Conservation (phyloP, 2,888 invertebrate species). For the Muscina levida region DNA sequence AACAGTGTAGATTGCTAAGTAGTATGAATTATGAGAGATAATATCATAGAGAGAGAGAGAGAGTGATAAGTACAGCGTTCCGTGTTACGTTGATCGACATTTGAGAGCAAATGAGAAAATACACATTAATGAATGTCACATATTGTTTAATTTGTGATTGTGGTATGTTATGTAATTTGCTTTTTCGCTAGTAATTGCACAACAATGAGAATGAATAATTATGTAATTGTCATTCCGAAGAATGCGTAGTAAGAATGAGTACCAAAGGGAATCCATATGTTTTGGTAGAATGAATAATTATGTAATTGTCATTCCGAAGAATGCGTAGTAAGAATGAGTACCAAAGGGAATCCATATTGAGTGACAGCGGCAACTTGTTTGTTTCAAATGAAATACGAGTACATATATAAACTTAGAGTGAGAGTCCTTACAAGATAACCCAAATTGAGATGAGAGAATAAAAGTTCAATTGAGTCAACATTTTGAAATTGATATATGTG, state of each 20-base stretch:
- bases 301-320: not conserved
- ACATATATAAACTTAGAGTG: too few species aligned
- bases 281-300: not conserved
- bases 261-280: conserved; percentile 26
- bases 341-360: not conserved
- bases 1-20: too few species aligned
- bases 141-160: not conserved
- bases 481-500: too few species aligned
- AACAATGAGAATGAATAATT: not conserved
- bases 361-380: too few species aligned
- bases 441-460: too few species aligned
- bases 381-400: not conserved
- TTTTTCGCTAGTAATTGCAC: too few species aligned
- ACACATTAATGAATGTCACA: not conserved
- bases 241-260: conserved; percentile 1
- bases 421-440: too few species aligned
- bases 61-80: too few species aligned
- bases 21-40: not conserved
- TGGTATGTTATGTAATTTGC: too few species aligned
- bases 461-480: too few species aligned
- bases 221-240: not conserved
- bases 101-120: not conserved
- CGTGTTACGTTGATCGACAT: not conserved
- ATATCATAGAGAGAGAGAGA: too few species aligned
- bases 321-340: not conserved